A percentile compares a stretch with the other conserved stretches of the same genome.
Conservation (phyloP, 1,140 invertebrate genomes). For the Alviniconcha marisindica region DNA sequence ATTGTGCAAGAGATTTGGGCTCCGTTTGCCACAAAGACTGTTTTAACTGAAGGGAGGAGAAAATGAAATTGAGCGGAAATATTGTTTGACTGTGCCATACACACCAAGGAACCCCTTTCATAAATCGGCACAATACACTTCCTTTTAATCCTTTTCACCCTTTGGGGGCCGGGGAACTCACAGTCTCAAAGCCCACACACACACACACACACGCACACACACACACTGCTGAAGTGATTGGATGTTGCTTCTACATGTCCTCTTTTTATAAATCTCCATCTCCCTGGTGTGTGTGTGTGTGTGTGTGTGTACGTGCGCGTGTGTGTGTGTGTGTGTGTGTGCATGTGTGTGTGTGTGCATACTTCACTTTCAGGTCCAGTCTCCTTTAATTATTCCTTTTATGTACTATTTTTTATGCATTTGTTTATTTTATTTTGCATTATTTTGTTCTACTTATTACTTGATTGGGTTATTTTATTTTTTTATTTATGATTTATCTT, state of each 20-base stretch:
- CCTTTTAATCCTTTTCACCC: neutral
- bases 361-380: neutral
- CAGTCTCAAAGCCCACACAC: neutral
- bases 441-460: neutral
- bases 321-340: neutral
- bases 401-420: neutral
- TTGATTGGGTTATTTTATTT: neutral
- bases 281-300: neutral
- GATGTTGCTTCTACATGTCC: no score
- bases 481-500: neutral
- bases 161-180: neutral
- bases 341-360: neutral
- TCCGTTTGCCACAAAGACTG: neutral
- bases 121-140: neutral
- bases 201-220: constrained; percentile 18
- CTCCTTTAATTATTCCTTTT: neutral
- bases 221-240: neutral
- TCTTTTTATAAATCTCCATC: no score
- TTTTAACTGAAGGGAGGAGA: neutral
- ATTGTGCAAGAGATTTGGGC: constrained; percentile 10
- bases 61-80: constrained; percentile 38
- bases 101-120: neutral
- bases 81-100: constrained; percentile 31
- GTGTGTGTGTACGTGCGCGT: neutral
- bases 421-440: neutral